Base-by-base conservation (phyloP, 2,797 vertebrate genomes). In the Orientallactaga sibirica region DNA sequence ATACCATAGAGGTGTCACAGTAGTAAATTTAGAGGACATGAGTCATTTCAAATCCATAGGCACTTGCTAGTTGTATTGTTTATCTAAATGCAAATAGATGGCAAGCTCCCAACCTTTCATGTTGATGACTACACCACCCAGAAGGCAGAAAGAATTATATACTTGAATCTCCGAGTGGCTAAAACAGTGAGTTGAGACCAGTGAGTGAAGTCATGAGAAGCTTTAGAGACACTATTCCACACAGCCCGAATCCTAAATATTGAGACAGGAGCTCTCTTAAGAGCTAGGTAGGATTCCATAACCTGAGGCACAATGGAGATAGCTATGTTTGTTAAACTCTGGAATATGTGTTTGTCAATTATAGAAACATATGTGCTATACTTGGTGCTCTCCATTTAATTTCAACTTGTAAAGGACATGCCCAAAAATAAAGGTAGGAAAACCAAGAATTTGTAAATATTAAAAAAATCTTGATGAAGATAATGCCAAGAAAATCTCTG, bases 81-180 rank as follows among this genome's bases (percentile, higher is more conserved):
- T 90, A 94, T 55, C 43, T 55, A 81, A 94, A 89, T 37, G 82
- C 37, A 91, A 91, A 84, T 94, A 95, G 74, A 76, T 73, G 73
- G 61, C 55, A 83, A 85, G n/a, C n/a, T 67, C 2, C 25, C 7
- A 80, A 37, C 14, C 24, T 79, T 41, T 85, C 48, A 67, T 90
- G 24, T 67, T 85, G 79, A 93, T 33, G 61, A 96, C 12, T 86
- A 16, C 16, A 84, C 27, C 64, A 81, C 33, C 52, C 1, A 92
- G 48, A 90, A 94, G 27, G 85, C 29, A 93, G 4, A 77, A 15
- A 88, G 87, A 79, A 83, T 68, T 19, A 58, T 70, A 74, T 85
- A 27, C 20, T 86, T 73, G 55, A 33, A 43, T 71, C 41, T 77
- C 41, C 83, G 66, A 86, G 37, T 37, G 41, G 76, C 33, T 94